A percentile compares a stretch with the other conserved stretches of the same genome.
Evolutionary conservation across 2,797 vertebrate genomes (phyloP).

Genomic region (Eulemur albifrons): DNA sequence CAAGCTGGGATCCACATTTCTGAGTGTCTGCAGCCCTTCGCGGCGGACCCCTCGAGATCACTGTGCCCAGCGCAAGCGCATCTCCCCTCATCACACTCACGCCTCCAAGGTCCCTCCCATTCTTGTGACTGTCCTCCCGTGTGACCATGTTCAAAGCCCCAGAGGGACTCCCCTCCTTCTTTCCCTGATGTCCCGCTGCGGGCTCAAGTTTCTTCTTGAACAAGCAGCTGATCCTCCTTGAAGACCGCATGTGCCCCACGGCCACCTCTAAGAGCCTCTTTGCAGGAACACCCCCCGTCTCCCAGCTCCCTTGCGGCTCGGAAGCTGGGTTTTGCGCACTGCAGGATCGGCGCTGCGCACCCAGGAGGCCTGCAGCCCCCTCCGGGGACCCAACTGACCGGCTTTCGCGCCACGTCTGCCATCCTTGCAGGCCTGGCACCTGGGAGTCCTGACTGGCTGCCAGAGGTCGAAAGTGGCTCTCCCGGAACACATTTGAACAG

Average conservation of each 20-base stretch:
- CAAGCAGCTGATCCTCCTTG: neutral
- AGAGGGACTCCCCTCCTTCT: neutral
- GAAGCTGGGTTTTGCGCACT: rapidly evolving
- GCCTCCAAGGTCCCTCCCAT: neutral
- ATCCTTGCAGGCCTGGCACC: neutral
- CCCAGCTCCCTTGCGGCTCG: neutral
- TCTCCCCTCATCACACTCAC: neutral
- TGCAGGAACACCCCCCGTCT: too few species aligned
- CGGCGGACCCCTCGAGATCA: rapidly evolving
- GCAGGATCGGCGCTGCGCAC: neutral
- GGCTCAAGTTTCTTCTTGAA: neutral
- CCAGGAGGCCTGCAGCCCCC: neutral
- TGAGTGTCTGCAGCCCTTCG: rapidly evolving
- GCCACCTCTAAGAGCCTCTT: neutral
- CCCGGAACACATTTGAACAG: neutral
- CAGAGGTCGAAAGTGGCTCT: neutral
- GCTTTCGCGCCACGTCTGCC: too few species aligned
- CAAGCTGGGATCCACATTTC: neutral
- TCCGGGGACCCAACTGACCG: neutral
- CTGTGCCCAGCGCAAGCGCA: neutral
- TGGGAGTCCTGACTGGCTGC: neutral
- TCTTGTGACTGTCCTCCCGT: neutral
- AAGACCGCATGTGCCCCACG: neutral
- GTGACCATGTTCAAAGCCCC: neutral
- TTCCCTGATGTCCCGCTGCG: neutral